These are phyloP conservation scores for Eupleurogrammus muticus DNA, from an alignment of 2,797 vertebrate species.

Conservation along the genomic window DNA sequence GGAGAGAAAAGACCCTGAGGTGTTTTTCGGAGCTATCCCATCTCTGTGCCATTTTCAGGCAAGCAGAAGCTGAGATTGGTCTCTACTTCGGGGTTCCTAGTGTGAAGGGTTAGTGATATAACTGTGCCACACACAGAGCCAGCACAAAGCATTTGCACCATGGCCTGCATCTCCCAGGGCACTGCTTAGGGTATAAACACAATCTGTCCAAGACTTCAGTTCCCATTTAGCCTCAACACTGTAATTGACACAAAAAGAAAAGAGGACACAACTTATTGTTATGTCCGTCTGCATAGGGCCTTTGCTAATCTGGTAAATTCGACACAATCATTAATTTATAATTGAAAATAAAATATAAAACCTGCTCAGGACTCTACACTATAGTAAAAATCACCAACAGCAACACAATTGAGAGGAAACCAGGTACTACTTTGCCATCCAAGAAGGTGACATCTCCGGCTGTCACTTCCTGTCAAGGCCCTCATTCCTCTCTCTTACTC, in stretches of 20 bases:
- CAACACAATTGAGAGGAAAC: slow-evolving; percentile 24
- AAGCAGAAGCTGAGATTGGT: slow-evolving; percentile 53
- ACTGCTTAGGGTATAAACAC: slow-evolving; percentile 74
- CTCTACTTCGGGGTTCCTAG: slow-evolving; percentile 57
- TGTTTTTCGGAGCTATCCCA: slow-evolving; percentile 72
- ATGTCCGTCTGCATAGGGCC: neutral
- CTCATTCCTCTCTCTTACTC: slow-evolving; percentile 55
- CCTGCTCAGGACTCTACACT: neutral
- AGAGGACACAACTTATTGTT: slow-evolving; percentile 18
- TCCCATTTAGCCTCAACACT: slow-evolving; percentile 55
- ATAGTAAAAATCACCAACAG: neutral
- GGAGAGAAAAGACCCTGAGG: slow-evolving; percentile 58
- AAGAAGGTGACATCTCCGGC: slow-evolving; percentile 51
- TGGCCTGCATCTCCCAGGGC: slow-evolving; percentile 74
- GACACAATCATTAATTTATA: neutral
- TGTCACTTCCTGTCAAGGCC: slow-evolving; percentile 67
- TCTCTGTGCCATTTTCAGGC: slow-evolving; percentile 67
- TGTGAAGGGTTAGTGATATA: slow-evolving; percentile 75
- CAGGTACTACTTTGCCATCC: slow-evolving; percentile 41
- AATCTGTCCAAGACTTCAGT: slow-evolving; percentile 67
- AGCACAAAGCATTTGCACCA: slow-evolving; percentile 68
- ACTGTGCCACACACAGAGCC: slow-evolving; percentile 76
- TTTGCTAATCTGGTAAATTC: neutral
- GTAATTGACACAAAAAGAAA: slow-evolving; percentile 56
- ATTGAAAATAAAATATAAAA: slow-evolving; percentile 8